phyloP scores from a whole-genome alignment of 2,113 vertebrate genomes.

The Scophthalmus maximus region DNA sequence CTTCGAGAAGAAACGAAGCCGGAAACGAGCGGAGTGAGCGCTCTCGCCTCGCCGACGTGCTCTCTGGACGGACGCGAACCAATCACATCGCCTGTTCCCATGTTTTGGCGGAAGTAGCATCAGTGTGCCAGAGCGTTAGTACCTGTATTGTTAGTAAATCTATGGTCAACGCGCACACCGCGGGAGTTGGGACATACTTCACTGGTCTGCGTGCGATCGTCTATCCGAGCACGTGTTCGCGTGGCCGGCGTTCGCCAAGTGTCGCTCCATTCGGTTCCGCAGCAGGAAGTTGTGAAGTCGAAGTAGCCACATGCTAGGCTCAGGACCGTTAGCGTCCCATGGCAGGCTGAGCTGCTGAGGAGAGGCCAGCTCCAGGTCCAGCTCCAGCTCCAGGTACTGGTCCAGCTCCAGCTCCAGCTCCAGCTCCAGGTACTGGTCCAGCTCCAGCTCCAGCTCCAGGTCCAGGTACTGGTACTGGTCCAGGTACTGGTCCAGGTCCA shows the following conservation, averaged over 20 bases:
- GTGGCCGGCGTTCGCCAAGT: neutral
- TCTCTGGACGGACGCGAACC: slow-evolving; percentile 22
- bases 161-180: neutral
- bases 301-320: slow-evolving; percentile 26
- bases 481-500: too few species aligned
- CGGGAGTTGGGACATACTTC: fast-evolving
- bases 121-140: too few species aligned
- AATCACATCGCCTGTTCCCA: slow-evolving; percentile 32
- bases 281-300: neutral
- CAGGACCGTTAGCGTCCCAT: slow-evolving; percentile 8
- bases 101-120: slow-evolving; percentile 49
- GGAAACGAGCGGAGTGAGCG: neutral
- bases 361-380: too few species aligned
- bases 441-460: too few species aligned
- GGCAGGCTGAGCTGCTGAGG: neutral
- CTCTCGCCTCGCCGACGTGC: neutral
- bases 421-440: too few species aligned
- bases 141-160: too few species aligned
- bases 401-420: too few species aligned
- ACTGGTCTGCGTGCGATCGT: neutral
- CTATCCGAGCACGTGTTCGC: fast-evolving
- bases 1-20: neutral
- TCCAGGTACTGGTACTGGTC: too few species aligned
- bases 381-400: too few species aligned
- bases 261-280: too few species aligned